Evolutionary conservation across 2,113 vertebrate species (phyloP).

Genomic region (Perognathus longimembris): DNA sequence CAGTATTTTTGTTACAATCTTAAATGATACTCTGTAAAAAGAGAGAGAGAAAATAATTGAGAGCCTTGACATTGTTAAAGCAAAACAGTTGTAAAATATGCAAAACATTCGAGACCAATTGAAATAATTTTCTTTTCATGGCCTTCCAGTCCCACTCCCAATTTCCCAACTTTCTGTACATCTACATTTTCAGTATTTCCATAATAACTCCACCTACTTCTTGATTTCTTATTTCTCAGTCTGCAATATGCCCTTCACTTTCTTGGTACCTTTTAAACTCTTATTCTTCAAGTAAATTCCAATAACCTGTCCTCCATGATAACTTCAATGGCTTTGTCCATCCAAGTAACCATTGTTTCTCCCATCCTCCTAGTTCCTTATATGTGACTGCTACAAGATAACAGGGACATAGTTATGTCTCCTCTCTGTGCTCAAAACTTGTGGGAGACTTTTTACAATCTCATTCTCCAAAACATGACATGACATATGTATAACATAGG

Average conservation of each 20-base stretch:
- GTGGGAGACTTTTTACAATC: neutral
- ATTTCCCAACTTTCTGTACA: neutral
- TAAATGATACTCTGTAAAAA: neutral
- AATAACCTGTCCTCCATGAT: neutral
- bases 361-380: neutral
- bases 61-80: neutral
- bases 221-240: neutral
- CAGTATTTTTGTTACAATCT: neutral
- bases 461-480: neutral
- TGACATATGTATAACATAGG: neutral
- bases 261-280: neutral
- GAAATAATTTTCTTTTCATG: neutral
- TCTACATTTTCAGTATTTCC: neutral
- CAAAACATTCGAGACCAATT: neutral
- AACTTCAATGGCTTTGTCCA: neutral
- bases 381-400: neutral
- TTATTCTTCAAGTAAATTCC: neutral
- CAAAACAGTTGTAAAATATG: constrained; percentile 17
- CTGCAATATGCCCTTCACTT: neutral
- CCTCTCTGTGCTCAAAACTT: constrained; percentile 10
- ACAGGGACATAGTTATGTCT: neutral
- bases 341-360: neutral
- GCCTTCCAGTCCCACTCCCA: neutral
- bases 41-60: neutral
- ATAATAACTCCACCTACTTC: neutral